phyloP scores from a whole-genome alignment of 2,797 vertebrate genomes.

The Hozukius guyotensis region DNA sequence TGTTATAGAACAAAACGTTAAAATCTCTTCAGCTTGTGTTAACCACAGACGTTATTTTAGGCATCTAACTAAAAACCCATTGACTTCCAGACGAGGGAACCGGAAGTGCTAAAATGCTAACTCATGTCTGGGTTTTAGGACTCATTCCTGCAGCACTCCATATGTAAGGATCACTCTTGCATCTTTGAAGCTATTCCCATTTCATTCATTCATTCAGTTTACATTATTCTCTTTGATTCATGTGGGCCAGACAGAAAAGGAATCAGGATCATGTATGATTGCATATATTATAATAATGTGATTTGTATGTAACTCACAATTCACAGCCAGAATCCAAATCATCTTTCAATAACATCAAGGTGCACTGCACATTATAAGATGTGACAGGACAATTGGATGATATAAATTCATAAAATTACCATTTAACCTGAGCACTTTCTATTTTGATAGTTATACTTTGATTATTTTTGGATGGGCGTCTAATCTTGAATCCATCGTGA shows the following conservation, averaged over 20 bases:
- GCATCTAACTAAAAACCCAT: no score
- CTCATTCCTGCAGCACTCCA: no score
- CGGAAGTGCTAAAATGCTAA: no score
- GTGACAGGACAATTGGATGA: constrained; percentile 37
- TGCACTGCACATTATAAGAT: constrained; percentile 6
- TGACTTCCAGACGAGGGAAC: no score
- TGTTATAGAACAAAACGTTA: no score
- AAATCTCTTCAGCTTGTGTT: no score
- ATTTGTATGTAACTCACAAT: constrained; percentile 1
- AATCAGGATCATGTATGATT: background rate
- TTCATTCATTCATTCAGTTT: background rate
- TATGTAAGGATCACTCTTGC: background rate
- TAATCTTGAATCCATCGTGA: constrained; percentile 5
- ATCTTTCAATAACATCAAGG: constrained; percentile 9
- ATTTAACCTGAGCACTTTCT: constrained; percentile 9
- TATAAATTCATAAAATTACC: constrained; percentile 14
- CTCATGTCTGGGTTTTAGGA: no score
- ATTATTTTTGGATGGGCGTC: constrained; percentile 1
- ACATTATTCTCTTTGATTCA: background rate
- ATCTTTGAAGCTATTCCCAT: constrained; percentile 7
- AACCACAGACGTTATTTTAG: no score
- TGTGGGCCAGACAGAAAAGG: background rate
- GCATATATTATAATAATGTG: background rate
- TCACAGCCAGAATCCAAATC: constrained; percentile 9
- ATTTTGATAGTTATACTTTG: background rate